Conservation (phyloP, 2,888 invertebrate species). For the Heliconius aoede region DNA sequence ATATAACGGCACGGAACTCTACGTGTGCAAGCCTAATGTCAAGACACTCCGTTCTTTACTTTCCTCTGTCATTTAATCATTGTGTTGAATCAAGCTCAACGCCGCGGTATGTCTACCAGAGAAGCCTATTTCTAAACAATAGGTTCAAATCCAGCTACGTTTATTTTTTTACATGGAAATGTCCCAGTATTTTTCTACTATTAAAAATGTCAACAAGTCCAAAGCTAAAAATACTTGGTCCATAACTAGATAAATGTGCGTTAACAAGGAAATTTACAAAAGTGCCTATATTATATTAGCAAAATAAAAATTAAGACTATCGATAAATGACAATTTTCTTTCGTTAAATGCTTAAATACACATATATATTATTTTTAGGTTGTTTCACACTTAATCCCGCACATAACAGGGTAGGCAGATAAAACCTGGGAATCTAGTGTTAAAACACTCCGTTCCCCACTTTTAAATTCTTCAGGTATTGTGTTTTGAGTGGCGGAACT, state of each 20-base stretch:
- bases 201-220: conserved; percentile 3
- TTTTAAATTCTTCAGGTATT: too few relatives aligned
- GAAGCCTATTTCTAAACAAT: not conserved
- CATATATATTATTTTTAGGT: too few relatives aligned
- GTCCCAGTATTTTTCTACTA: not conserved
- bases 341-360: too few relatives aligned
- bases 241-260: conserved; percentile 28
- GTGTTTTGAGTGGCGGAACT: too few relatives aligned
- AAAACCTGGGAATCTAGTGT: too few relatives aligned
- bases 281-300: conserved; percentile 2
- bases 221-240: conserved; percentile 34
- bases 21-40: not conserved
- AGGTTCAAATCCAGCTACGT: not conserved
- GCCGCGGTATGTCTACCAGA: not conserved
- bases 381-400: too few relatives aligned
- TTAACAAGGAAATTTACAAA: conserved; percentile 17
- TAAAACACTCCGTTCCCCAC: too few relatives aligned
- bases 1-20: too few relatives aligned
- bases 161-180: not conserved
- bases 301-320: not conserved
- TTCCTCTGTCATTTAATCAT: not conserved
- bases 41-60: not conserved
- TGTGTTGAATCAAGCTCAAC: not conserved
- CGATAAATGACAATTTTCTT: too few relatives aligned
- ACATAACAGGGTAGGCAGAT: too few relatives aligned